These are phyloP conservation scores for Nasalis larvatus DNA, from an alignment of 2,113 vertebrate species.

Conservation along the genomic window DNA sequence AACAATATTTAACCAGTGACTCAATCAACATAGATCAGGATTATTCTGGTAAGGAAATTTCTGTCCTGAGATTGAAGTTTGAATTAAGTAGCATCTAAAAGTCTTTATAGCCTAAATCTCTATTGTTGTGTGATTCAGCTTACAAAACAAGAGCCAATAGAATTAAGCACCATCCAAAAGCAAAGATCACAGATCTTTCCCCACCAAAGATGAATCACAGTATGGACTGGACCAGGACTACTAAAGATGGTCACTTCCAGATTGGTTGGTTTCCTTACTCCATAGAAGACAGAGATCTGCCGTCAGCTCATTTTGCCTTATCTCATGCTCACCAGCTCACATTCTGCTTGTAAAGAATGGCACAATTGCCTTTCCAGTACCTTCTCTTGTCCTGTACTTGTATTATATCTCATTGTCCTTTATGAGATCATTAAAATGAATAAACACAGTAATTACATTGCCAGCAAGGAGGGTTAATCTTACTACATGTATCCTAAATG, in stretches of 20 bases:
- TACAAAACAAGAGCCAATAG: background rate
- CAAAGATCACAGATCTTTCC: background rate
- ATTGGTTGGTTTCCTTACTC: background rate
- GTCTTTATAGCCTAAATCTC: background rate
- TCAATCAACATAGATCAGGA: background rate
- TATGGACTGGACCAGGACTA: background rate
- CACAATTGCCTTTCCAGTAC: background rate
- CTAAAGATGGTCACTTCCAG: background rate
- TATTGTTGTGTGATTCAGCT: background rate
- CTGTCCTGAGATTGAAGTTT: background rate
- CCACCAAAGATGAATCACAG: background rate
- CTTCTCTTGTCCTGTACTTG: background rate
- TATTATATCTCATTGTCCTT: background rate
- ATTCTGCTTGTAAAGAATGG: background rate
- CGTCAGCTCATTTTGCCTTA: background rate
- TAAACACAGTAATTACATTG: background rate
- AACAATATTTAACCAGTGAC: background rate
- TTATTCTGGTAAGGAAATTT: background rate
- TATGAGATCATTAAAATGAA: constrained; percentile 38
- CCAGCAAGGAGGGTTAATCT: constrained; percentile 4
- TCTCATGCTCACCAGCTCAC: background rate
- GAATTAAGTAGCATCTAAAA: background rate
- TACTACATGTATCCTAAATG: background rate
- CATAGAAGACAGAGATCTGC: background rate
- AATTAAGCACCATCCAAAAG: background rate